Base-by-base conservation (phyloP, 2,113 vertebrate genomes). In the Pelvicachromis taeniatus region DNA sequence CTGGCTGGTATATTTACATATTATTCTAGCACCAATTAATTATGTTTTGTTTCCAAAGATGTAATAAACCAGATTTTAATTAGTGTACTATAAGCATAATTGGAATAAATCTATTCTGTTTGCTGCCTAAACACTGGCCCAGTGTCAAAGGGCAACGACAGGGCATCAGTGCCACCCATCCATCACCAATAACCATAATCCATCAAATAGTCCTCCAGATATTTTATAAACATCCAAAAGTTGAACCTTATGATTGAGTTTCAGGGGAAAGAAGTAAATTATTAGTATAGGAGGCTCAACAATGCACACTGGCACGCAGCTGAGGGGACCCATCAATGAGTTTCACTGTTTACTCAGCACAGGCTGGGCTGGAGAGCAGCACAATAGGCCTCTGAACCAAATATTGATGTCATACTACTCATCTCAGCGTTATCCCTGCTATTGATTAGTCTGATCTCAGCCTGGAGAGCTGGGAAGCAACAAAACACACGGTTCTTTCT, bases 361-460 rank as follows among this genome's bases (percentile, higher is more conserved):
- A 83, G 84, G 33, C 73, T 23, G n/a, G 63, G 33, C 19, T 29
- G 75, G 29, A 77, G 38, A 80, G 82, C 58, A 56, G 85, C 89
- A 93, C 92, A 94, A 90, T 89, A 81, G 77, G 85, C 86, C 33
- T 88, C 80, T 78, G 89, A 23, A 87, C 77, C 94, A 83, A 84
- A 90, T 93, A 90, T 87, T 93, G 94, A 95, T 93, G 85, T 94
- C 88, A 91, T 91, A 82, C 61, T 78, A 75, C 90, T 91, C 93
- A 91, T 91, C 94, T 86, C 89, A 92, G 87, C 86, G 48, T 90
- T 90, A 92, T 86, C 86, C 88, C 84, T 89, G 83, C 84, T 93
- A 93, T 92, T 92, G 91, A 95, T 81, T 94, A 90, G 82, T 95
- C 95, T 90, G 78, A 94, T 86, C 94, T 95, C 89, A 96, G 88